These are phyloP conservation scores for Rhinoderma darwinii DNA, from an alignment of 2,113 vertebrate genomes.

Conservation along the genomic window DNA sequence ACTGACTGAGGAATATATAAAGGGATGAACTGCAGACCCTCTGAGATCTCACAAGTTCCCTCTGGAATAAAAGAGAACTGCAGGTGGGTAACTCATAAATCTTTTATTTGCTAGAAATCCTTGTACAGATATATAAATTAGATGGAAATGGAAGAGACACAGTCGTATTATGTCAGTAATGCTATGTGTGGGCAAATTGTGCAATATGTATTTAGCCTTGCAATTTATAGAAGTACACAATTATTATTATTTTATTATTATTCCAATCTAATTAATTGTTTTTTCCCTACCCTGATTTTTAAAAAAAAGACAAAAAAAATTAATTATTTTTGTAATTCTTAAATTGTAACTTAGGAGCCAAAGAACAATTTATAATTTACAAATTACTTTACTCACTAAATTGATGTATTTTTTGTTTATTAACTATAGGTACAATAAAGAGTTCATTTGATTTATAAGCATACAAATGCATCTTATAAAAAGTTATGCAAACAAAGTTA, in stretches of 20 bases:
- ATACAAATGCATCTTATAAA: background rate
- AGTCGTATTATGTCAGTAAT: background rate
- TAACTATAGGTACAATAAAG: background rate
- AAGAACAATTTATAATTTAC: too few relatives aligned
- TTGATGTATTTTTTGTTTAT: background rate
- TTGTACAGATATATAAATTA: background rate
- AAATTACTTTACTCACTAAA: too few relatives aligned
- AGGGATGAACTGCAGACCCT: conserved; percentile 6
- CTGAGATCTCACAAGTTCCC: background rate
- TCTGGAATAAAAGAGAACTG: background rate
- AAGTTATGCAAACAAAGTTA: background rate
- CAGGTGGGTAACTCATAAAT: background rate
- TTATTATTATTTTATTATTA: background rate
- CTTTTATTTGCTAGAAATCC: background rate
- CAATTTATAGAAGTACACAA: background rate
- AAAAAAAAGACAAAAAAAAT: too few relatives aligned
- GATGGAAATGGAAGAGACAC: background rate
- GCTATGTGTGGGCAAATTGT: background rate
- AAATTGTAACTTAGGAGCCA: too few relatives aligned
- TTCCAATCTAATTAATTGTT: too few relatives aligned
- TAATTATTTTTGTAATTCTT: too few relatives aligned
- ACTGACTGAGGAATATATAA: conserved; percentile 31
- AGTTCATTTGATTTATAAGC: background rate
- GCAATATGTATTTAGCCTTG: background rate
- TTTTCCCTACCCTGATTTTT: too few relatives aligned